Evolutionary conservation across 2,888 invertebrate species (phyloP).

Genomic region (Mystacides longicornis): DNA sequence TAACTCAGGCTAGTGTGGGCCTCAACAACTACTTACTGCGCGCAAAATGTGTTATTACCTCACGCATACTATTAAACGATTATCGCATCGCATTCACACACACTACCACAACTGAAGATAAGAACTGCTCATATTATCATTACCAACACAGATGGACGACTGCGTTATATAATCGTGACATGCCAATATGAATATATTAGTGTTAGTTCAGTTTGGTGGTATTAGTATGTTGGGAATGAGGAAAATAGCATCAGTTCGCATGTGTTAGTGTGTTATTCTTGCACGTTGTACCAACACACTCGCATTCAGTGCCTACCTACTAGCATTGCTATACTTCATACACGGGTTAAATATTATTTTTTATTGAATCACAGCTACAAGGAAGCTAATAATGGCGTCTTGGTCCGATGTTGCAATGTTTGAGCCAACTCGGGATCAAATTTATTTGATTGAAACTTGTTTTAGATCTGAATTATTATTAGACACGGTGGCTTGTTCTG

Average conservation of each 20-base stretch:
- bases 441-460: too few relatives aligned
- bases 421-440: too few relatives aligned
- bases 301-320: too few relatives aligned
- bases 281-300: slow-evolving; percentile 6
- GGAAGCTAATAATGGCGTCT: too few relatives aligned
- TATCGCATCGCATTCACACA: slow-evolving; percentile 19
- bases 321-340: too few relatives aligned
- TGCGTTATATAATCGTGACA: neutral
- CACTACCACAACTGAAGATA: neutral
- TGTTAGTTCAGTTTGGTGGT: neutral
- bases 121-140: neutral
- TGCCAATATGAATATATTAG: neutral
- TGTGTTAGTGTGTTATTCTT: slow-evolving; percentile 7
- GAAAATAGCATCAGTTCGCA: neutral
- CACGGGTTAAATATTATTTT: too few relatives aligned
- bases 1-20: slow-evolving; percentile 25
- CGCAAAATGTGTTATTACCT: slow-evolving; percentile 19
- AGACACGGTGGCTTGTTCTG: too few relatives aligned
- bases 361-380: too few relatives aligned
- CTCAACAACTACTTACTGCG: slow-evolving; percentile 24
- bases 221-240: neutral
- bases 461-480: too few relatives aligned
- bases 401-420: too few relatives aligned
- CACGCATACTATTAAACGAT: slow-evolving; percentile 12
- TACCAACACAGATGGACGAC: slow-evolving; percentile 1